Percentiles rank a stretch among this genome's conserved stretches.
Conservation (phyloP, 1,140 invertebrate genomes). For the Probaryconus sp. region DNA sequence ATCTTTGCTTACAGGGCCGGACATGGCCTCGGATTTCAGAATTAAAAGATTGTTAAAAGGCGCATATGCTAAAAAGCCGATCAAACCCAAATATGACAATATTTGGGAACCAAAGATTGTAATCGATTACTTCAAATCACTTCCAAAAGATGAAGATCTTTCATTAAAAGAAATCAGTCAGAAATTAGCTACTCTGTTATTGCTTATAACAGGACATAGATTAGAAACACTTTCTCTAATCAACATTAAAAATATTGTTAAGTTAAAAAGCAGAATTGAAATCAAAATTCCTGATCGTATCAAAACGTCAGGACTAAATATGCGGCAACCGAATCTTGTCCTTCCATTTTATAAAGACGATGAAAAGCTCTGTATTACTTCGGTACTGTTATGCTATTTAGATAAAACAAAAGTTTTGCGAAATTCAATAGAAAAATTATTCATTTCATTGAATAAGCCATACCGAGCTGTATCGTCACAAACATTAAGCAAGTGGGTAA, state of each 20-base stretch:
- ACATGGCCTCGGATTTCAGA: slow-evolving; percentile 27
- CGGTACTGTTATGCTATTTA: not conserved
- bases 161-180: slow-evolving; percentile 36
- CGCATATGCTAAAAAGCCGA: slow-evolving; percentile 34
- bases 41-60: slow-evolving; percentile 58
- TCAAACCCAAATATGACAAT: slow-evolving; percentile 42
- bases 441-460: slow-evolving; percentile 26
- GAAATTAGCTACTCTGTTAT: slow-evolving; percentile 47
- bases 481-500: slow-evolving; percentile 22
- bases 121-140: slow-evolving; percentile 26
- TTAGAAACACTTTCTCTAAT: slow-evolving; percentile 31
- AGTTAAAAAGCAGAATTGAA: slow-evolving; percentile 1
- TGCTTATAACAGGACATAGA: slow-evolving; percentile 40
- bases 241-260: slow-evolving; percentile 2
- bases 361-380: slow-evolving; percentile 3
- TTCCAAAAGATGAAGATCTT: slow-evolving; percentile 18
- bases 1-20: slow-evolving; percentile 7
- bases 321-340: slow-evolving; percentile 1
- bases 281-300: slow-evolving; percentile 8
- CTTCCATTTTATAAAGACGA: not conserved
- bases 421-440: not conserved
- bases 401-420: not conserved
- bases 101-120: slow-evolving; percentile 57
- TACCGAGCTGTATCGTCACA: slow-evolving; percentile 10
- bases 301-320: slow-evolving; percentile 3